Base-by-base conservation (phyloP, 2,113 vertebrate species). In the Theristicus caerulescens region DNA sequence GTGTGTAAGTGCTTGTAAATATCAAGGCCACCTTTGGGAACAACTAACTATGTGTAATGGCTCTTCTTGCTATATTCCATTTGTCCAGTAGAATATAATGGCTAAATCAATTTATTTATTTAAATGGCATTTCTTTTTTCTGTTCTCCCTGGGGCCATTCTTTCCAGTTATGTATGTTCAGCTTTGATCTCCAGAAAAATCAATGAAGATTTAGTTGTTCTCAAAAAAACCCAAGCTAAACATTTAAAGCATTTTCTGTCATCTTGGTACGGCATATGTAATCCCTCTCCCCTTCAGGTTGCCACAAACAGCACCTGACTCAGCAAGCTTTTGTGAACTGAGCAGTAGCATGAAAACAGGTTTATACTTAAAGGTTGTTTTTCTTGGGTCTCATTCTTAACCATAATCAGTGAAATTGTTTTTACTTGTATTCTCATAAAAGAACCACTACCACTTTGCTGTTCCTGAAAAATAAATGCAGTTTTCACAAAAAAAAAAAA, bases 141-240 rank as follows among this genome's bases (percentile, higher is more conserved):
- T 89, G 18, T 44, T 94, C 62, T 86, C 86, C 90, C 81, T 69
- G 70, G 34, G 52, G 79, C 87, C 87, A 57, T 89, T 92, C 86
- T 93, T 90, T 91, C 82, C 67, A 71, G 82, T 88, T 94, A 91
- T 70, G 31, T 82, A 76, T 57, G 59, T 94, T 92, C 86, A 73
- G 93, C 64, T 90, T 89, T 84, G 81, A 82, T 90, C 71, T 94
- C 61, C 71, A 86, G 87, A 94, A 96, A 94, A 97, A 97, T 97
- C 93, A 85, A 97, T 96, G 57, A 87, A 95, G 77, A 93, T 93
- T 91, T 87, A 82, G 89, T 84, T 94, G 78, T 78, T 94, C 85
- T 88, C 55, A 34, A 67, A 92, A 96, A 81, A 67, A 10, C 0
- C 34, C 32, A 55, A 57, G 46, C 54, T 82, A 95, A 95, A 94